Percentiles rank a stretch among this genome's conserved stretches.
phyloP scores from a whole-genome alignment of 2,113 vertebrate species.

The Cyrtonyx montezumae region DNA sequence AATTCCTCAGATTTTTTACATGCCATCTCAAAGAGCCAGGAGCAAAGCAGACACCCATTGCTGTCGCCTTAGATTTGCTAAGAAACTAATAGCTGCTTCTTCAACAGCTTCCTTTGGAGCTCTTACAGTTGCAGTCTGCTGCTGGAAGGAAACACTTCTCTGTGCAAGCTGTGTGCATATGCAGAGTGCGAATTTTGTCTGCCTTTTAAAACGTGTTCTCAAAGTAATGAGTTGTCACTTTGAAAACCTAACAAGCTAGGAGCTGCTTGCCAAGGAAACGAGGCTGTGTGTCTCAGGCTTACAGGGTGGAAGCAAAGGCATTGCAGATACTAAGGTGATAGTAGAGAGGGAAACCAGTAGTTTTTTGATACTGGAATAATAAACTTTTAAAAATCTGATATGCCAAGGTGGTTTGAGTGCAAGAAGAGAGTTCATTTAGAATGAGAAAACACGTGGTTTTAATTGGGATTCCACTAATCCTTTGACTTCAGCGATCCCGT shows the following conservation, averaged over 20 bases:
- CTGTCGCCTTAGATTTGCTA: not conserved
- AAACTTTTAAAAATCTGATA: not conserved
- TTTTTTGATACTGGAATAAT: not conserved
- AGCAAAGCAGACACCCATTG: not conserved
- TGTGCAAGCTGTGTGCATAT: not conserved
- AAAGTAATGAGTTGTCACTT: not conserved
- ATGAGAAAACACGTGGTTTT: not conserved
- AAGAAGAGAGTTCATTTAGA: not conserved
- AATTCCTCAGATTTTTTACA: not conserved
- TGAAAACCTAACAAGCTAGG: not conserved
- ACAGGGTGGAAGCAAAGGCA: conserved; percentile 3
- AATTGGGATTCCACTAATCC: not conserved
- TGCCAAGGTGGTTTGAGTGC: not conserved
- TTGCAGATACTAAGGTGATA: not conserved
- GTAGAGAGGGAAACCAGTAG: not conserved
- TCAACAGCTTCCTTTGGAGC: conserved; percentile 8
- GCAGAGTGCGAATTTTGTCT: conserved; percentile 3
- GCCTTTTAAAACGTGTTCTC: not conserved
- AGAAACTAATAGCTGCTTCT: conserved; percentile 2
- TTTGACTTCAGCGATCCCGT: not conserved
- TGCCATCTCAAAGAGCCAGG: not conserved
- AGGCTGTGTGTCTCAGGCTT: conserved; percentile 8
- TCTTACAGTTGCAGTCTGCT: not conserved
- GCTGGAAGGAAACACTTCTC: not conserved
- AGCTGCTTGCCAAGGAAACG: not conserved